phyloP scores from a whole-genome alignment of 2,888 invertebrate genomes.

The Mesorhabditis sp. region DNA sequence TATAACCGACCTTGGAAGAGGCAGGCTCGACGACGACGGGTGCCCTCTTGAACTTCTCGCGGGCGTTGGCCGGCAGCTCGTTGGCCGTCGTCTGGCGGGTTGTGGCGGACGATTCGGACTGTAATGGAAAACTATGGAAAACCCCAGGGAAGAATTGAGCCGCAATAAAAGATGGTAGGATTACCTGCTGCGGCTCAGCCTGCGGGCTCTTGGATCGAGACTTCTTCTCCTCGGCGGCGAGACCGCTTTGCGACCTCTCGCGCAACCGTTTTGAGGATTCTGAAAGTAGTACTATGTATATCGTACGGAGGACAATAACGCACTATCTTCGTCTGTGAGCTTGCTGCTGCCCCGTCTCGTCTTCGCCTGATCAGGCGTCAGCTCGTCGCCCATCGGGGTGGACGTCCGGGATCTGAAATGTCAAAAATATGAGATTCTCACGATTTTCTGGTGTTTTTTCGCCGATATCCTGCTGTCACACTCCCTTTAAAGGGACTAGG shows the following conservation, averaged over 20 bases:
- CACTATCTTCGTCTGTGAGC: not conserved
- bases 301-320: not conserved
- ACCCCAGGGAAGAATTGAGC: no score
- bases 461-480: no score
- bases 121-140: no score
- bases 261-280: slow-evolving; percentile 27
- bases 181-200: slow-evolving; percentile 9
- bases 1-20: slow-evolving; percentile 39
- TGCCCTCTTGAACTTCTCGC: slow-evolving; percentile 39
- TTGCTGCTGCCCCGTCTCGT: slow-evolving; percentile 9
- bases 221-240: slow-evolving; percentile 37
- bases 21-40: slow-evolving; percentile 54
- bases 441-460: no score
- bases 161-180: not conserved
- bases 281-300: slow-evolving; percentile 5
- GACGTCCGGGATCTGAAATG: slow-evolving; percentile 42
- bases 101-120: no score
- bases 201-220: slow-evolving; percentile 27
- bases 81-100: not conserved
- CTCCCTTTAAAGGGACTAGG: no score
- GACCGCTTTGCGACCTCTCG: slow-evolving; percentile 29
- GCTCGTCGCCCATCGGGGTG: slow-evolving; percentile 48
- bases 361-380: slow-evolving; percentile 21
- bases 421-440: no score
- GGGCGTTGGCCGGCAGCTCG: slow-evolving; percentile 12